Percentiles rank a stretch among this genome's conserved stretches.
phyloP scores from a whole-genome alignment of 1,140 invertebrate genomes.

The Ladona fulva region DNA sequence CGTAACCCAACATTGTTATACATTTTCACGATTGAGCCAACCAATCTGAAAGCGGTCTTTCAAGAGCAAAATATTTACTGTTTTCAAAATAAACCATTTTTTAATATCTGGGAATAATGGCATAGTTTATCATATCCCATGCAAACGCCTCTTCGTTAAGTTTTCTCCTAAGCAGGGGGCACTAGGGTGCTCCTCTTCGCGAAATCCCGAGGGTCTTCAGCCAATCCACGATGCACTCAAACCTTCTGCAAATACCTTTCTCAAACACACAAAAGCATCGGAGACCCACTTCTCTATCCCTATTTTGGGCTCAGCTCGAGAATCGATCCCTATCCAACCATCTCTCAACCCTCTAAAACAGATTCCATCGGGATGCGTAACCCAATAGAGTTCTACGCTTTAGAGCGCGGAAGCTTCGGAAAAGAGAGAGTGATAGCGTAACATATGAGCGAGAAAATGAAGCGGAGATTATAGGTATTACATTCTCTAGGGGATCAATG shows the following conservation, averaged over 20 bases:
- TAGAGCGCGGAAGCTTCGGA: too few relatives aligned
- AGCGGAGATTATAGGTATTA: too few relatives aligned
- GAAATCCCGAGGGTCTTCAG: not conserved
- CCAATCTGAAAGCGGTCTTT: too few relatives aligned
- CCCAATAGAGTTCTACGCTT: not conserved
- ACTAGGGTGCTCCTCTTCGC: not conserved
- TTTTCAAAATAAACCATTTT: too few relatives aligned
- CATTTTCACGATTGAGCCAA: too few relatives aligned
- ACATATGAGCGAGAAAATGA: too few relatives aligned
- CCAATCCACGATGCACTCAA: not conserved
- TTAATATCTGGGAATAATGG: too few relatives aligned
- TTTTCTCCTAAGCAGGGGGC: not conserved
- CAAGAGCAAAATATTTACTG: too few relatives aligned
- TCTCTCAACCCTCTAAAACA: not conserved
- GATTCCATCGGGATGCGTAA: not conserved
- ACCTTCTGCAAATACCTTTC: not conserved
- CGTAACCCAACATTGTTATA: too few relatives aligned
- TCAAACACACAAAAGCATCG: not conserved
- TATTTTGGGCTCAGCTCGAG: not conserved
- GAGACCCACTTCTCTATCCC: not conserved
- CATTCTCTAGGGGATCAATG: too few relatives aligned
- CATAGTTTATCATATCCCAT: too few relatives aligned
- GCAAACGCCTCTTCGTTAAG: not conserved
- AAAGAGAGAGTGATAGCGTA: too few relatives aligned
- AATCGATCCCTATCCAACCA: not conserved